Evolutionary conservation across 37 sponge, comb jelly and placozoan species (phyloP), one percentile per base, ranked within the genome.

Genomic region (Halisarca cf. caerulea): DNA sequence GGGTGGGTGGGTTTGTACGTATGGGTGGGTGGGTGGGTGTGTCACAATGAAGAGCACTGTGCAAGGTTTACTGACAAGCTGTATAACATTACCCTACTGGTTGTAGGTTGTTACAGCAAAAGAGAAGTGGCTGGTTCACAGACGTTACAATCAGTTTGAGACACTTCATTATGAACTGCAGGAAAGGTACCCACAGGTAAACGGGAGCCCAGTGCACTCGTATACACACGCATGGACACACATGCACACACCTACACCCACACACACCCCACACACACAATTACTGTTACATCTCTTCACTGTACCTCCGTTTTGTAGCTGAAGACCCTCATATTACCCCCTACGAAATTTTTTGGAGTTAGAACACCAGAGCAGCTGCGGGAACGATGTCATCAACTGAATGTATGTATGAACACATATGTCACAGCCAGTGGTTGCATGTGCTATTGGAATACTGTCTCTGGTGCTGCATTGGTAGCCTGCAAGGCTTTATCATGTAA

Each of bases 381-480:
- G 51, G 27, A 84, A 58, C 83, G 94, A 70, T 81, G 82, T 73
- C 32, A 64, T 21, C 44, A 60, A 0, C 57, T 93, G 44, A 81
- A 93, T 78, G 94, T 93, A 59, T 37, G 74, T 62, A 62, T 47
- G n/a, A n/a, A n/a, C n/a, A n/a, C n/a, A n/a, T n/a, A n/a, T n/a
- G n/a, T n/a, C n/a, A n/a, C n/a, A n/a, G n/a, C n/a, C n/a, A n/a
- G n/a, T n/a, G n/a, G n/a, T n/a, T n/a, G n/a, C n/a, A n/a, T n/a
- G n/a, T n/a, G n/a, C n/a, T n/a, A n/a, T n/a, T n/a, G n/a, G n/a
- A n/a, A n/a, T n/a, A n/a, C n/a, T n/a, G n/a, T n/a, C n/a, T n/a
- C n/a, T n/a, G n/a, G n/a, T n/a, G n/a, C n/a, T n/a, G n/a, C n/a
- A n/a, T n/a, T n/a, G n/a, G n/a, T n/a, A n/a, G n/a, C n/a, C n/a